Conservation (phyloP, 2,888 invertebrate species). For the Cistogaster globosa region DNA sequence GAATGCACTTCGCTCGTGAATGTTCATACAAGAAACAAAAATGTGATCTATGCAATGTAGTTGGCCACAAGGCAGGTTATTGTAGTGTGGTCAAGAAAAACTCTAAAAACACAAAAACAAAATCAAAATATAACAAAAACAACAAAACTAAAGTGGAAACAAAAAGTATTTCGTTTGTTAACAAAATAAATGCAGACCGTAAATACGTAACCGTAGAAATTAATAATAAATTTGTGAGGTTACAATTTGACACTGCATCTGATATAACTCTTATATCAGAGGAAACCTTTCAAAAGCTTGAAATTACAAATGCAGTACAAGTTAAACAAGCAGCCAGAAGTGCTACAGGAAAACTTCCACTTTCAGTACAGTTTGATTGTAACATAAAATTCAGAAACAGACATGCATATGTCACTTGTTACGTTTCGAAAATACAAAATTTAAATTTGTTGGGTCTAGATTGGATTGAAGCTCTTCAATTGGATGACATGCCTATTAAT, state of each 20-base stretch:
- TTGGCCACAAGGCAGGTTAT: no score
- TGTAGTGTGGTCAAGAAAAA: no score
- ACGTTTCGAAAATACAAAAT: neutral
- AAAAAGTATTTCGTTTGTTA: neutral
- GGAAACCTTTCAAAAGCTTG: neutral
- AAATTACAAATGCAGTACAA: neutral
- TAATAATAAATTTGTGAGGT: neutral
- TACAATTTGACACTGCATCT: neutral
- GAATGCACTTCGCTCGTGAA: no score
- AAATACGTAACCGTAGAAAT: neutral
- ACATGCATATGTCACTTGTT: neutral
- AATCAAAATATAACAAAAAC: no score
- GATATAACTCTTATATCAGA: neutral
- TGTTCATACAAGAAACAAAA: no score
- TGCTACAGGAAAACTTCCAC: neutral
- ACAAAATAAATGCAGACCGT: neutral
- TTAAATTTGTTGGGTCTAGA: no score
- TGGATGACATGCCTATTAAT: no score
- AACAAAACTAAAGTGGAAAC: neutral
- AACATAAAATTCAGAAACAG: neutral
- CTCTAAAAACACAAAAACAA: neutral
- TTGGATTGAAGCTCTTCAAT: no score
- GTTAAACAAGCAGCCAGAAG: neutral
- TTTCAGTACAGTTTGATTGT: neutral
- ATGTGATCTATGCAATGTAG: no score